Percentiles rank a stretch among this genome's conserved stretches.
Evolutionary conservation across 2,113 vertebrate species (phyloP).

Genomic region (Tichodroma muraria): DNA sequence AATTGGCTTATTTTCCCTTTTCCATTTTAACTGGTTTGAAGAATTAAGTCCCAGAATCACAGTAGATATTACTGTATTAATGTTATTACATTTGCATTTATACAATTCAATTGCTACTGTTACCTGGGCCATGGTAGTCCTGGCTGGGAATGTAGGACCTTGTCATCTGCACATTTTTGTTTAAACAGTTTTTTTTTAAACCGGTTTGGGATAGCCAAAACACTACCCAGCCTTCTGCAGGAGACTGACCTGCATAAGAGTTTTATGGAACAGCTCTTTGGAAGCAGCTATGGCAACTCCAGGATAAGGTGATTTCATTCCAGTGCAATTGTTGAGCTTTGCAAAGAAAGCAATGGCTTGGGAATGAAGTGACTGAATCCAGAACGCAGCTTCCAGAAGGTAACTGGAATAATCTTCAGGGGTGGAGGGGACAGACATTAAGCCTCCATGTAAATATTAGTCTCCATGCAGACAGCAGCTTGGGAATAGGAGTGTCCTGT

Average conservation of each 20-base stretch:
- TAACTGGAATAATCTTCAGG: constrained; percentile 19
- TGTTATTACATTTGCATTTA: not conserved
- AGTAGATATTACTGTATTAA: not conserved
- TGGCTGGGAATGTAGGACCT: not conserved
- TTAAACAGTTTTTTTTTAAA: not conserved
- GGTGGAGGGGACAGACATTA: constrained; percentile 17
- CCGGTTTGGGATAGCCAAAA: not conserved
- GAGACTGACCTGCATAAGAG: not conserved
- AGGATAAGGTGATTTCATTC: constrained; percentile 3
- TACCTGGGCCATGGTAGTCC: not conserved
- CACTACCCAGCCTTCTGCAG: not conserved
- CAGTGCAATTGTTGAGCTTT: not conserved
- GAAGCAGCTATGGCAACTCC: not conserved
- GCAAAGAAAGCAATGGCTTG: not conserved
- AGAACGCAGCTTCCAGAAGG: not conserved
- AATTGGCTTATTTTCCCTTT: not conserved
- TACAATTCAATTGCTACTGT: not conserved
- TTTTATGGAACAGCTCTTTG: not conserved
- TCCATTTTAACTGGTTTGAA: not conserved
- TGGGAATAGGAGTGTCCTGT: constrained; percentile 50
- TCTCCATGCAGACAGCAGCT: constrained; percentile 17
- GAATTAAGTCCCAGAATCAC: not conserved
- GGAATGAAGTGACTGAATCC: constrained; percentile 12
- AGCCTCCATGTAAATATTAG: constrained; percentile 29
- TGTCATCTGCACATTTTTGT: not conserved